Evolutionary conservation across 2,797 vertebrate genomes (phyloP).

Genomic region (Tenualosa ilisha): DNA sequence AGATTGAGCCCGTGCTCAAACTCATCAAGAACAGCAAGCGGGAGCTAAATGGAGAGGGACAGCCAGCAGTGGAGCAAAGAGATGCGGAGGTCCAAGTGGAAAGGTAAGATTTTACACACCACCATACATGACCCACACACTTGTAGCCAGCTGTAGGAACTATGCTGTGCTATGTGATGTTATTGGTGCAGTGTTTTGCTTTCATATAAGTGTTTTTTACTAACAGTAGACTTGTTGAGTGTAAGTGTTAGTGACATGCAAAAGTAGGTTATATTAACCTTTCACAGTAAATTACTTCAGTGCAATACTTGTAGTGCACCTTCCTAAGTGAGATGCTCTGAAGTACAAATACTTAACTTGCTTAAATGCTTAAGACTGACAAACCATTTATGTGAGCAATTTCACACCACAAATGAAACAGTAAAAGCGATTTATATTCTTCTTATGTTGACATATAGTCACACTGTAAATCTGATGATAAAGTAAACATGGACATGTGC

Average conservation of each 20-base stretch:
- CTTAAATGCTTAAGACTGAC: not conserved
- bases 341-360: not conserved
- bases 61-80: conserved; percentile 74
- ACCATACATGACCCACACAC: not conserved
- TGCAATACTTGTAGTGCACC: not conserved
- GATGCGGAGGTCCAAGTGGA: conserved; percentile 91
- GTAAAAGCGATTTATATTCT: not conserved
- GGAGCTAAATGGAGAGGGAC: conserved; percentile 76
- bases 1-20: conserved; percentile 90
- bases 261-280: conserved; percentile 5
- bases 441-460: not conserved
- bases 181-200: not conserved
- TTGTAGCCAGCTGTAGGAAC: not conserved
- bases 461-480: not conserved
- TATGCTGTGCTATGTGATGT: not conserved
- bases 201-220: not conserved
- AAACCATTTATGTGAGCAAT: not conserved
- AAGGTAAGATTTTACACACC: conserved; percentile 75
- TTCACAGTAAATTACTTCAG: not conserved
- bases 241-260: not conserved
- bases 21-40: conserved; percentile 83
- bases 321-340: not conserved
- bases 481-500: not conserved
- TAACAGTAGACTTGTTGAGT: not conserved
- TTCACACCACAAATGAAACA: not conserved